Conservation (phyloP, 2,888 invertebrate genomes). For the Danaus chrysippus region DNA sequence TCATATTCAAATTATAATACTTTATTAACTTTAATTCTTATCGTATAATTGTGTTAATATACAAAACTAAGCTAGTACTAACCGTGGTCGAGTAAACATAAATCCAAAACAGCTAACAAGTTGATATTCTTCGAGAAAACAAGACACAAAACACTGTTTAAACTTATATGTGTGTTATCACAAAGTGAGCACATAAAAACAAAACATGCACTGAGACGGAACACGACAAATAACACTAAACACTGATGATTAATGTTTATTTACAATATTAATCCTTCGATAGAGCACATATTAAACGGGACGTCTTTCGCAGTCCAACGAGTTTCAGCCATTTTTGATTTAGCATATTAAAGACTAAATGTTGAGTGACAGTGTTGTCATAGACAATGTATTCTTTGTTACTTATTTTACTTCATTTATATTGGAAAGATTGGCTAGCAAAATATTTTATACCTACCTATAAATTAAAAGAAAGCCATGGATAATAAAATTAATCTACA, state of each 20-base stretch:
- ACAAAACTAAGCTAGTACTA: constrained; percentile 38
- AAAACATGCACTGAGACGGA: constrained; percentile 59
- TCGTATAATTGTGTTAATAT: background rate
- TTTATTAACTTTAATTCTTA: constrained; percentile 9
- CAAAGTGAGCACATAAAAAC: constrained; percentile 52
- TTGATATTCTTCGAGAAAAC: constrained; percentile 64
- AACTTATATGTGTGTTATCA: constrained; percentile 51
- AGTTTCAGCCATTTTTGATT: constrained; percentile 66
- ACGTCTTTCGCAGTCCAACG: constrained; percentile 67
- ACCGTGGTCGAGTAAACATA: constrained; percentile 73
- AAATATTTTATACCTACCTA: too few species aligned
- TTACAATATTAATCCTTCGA: constrained; percentile 55
- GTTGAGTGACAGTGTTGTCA: background rate
- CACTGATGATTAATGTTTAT: constrained; percentile 58
- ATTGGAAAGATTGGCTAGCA: too few species aligned
- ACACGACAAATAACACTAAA: constrained; percentile 46
- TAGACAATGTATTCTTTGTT: background rate
- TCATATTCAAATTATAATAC: constrained; percentile 30
- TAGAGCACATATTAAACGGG: constrained; percentile 53
- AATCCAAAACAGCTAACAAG: constrained; percentile 69
- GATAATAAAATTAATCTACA: too few species aligned
- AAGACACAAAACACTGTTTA: constrained; percentile 69
- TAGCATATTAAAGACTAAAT: background rate
- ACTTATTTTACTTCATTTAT: too few species aligned
- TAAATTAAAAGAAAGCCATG: too few species aligned